These are phyloP conservation scores for Spatulosminthurus flaviceps DNA, from an alignment of 2,888 invertebrate species.

Conservation along the genomic window DNA sequence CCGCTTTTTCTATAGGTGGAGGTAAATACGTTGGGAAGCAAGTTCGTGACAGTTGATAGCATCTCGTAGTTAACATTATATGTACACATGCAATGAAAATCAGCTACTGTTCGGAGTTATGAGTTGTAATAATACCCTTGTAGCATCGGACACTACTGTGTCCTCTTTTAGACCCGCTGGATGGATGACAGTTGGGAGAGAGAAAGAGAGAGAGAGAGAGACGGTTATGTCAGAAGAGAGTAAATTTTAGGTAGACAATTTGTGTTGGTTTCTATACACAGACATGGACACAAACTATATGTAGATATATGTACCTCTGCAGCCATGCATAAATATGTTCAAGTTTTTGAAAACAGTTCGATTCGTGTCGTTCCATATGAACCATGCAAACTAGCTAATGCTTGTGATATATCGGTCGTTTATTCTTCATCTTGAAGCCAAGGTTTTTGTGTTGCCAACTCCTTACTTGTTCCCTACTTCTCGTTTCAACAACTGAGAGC, in stretches of 20 bases:
- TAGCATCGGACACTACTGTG: too few relatives aligned
- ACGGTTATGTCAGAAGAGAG: too few relatives aligned
- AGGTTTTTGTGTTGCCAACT: not conserved
- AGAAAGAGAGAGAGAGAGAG: too few relatives aligned
- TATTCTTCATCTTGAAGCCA: constrained; percentile 4
- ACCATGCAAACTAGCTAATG: constrained; percentile 33
- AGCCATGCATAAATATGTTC: not conserved
- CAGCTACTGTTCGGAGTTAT: not conserved
- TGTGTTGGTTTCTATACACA: too few relatives aligned
- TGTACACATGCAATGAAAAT: constrained; percentile 36
- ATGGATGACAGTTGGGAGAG: too few relatives aligned
- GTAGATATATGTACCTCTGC: too few relatives aligned
- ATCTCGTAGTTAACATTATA: constrained; percentile 29
- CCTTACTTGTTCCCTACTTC: not conserved
- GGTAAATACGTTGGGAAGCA: too few relatives aligned
- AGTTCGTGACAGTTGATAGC: constrained; percentile 33
- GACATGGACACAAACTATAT: too few relatives aligned
- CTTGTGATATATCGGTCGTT: constrained; percentile 22
- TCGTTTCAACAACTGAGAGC: not conserved
- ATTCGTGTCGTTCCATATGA: constrained; percentile 25
- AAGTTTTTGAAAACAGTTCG: constrained; percentile 31
- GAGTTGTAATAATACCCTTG: not conserved
- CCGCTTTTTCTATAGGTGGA: not conserved
- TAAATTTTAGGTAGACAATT: too few relatives aligned
- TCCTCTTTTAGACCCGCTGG: too few relatives aligned